Percentiles rank a stretch among this genome's conserved stretches.
Evolutionary conservation across 2,797 vertebrate genomes (phyloP).

Genomic region (Etheostoma perlongum): DNA sequence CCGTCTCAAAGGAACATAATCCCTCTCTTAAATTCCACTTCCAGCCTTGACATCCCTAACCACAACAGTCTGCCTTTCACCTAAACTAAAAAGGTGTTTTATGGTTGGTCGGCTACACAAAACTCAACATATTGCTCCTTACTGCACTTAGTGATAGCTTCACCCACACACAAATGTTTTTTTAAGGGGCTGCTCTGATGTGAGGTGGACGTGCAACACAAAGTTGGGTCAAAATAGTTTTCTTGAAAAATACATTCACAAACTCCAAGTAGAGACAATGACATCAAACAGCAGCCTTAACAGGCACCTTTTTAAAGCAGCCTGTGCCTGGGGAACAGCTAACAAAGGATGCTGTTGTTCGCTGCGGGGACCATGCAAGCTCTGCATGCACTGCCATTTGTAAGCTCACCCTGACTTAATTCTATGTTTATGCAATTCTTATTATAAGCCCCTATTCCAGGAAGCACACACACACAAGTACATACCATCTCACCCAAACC

Average conservation of each 20-base stretch:
- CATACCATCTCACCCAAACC: slow-evolving; percentile 28
- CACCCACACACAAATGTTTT: too few relatives aligned
- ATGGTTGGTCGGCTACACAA: not conserved
- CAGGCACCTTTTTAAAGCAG: slow-evolving; percentile 59
- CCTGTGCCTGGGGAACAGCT: slow-evolving; percentile 28
- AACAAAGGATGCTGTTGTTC: slow-evolving; percentile 79
- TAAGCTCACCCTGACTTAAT: slow-evolving; percentile 63
- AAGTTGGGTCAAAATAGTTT: slow-evolving; percentile 37
- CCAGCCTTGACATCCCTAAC: slow-evolving; percentile 43
- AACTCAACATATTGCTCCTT: not conserved
- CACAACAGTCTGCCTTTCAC: slow-evolving; percentile 39
- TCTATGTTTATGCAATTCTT: slow-evolving; percentile 64
- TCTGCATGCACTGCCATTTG: slow-evolving; percentile 54
- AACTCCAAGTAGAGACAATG: slow-evolving; percentile 51
- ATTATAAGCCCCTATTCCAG: slow-evolving; percentile 56
- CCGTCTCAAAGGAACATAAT: slow-evolving; percentile 68
- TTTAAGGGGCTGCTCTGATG: not conserved
- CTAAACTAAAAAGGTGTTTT: slow-evolving; percentile 24
- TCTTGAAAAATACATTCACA: slow-evolving; percentile 30
- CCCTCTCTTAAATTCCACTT: slow-evolving; percentile 64
- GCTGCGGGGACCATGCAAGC: slow-evolving; percentile 40
- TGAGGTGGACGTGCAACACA: slow-evolving; percentile 28
- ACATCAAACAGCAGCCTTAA: slow-evolving; percentile 52
- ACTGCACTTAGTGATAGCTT: not conserved
- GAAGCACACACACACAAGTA: slow-evolving; percentile 28